A percentile compares a stretch with the other conserved stretches of the same genome.
These are phyloP conservation scores for Napeogenes inachia DNA, from an alignment of 2,888 invertebrate genomes.

Conservation along the genomic window DNA sequence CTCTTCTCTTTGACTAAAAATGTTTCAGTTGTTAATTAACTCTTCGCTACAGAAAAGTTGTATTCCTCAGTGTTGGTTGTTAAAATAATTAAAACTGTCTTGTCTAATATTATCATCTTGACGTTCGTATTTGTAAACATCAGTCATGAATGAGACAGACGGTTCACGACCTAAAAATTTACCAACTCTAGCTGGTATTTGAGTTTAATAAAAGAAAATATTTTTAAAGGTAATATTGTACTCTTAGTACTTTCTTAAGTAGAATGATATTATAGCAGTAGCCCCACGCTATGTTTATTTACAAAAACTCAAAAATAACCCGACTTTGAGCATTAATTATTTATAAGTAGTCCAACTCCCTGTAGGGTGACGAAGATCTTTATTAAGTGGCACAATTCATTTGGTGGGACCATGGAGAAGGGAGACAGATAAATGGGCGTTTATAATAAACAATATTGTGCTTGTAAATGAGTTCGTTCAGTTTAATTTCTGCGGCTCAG, in stretches of 20 bases:
- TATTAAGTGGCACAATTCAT: conserved; percentile 56
- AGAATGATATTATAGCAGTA: too few species aligned
- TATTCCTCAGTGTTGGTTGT: conserved; percentile 3
- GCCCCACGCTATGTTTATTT: not conserved
- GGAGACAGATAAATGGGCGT: conserved; percentile 48
- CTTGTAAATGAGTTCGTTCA: conserved; percentile 36
- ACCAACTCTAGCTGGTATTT: too few species aligned
- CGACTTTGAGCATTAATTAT: conserved; percentile 38
- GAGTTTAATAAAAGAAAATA: not conserved
- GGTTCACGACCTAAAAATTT: too few species aligned
- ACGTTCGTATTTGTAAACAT: too few species aligned
- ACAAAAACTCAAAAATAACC: conserved; percentile 15
- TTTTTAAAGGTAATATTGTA: not conserved
- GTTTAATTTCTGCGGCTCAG: conserved; percentile 26
- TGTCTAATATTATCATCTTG: not conserved
- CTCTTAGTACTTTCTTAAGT: not conserved
- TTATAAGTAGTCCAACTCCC: conserved; percentile 37
- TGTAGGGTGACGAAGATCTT: conserved; percentile 42
- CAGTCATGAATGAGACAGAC: too few species aligned
- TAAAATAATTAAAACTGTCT: conserved; percentile 20
- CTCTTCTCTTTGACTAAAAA: conserved; percentile 19
- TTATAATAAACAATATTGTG: conserved; percentile 50
- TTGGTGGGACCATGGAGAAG: conserved; percentile 32
- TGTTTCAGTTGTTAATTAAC: conserved; percentile 16
- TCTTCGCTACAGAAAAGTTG: conserved; percentile 18